Conservation (phyloP, 2,888 invertebrate species). For the Amorpha juglandis region DNA sequence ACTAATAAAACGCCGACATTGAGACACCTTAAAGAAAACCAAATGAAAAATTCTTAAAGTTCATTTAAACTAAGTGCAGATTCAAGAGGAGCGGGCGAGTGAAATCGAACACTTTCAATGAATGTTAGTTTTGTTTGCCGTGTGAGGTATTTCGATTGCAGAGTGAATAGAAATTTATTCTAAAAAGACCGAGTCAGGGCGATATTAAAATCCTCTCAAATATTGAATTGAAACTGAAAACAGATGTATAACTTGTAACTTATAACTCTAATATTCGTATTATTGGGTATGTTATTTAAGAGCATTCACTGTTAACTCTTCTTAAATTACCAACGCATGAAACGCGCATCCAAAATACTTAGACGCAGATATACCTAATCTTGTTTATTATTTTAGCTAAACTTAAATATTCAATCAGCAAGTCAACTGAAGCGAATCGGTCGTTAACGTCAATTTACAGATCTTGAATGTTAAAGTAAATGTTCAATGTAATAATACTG, state of each 20-base stretch:
- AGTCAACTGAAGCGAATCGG: too few species aligned
- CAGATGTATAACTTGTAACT: not conserved
- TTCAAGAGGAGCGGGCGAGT: constrained; percentile 4
- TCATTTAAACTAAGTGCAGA: constrained; percentile 16
- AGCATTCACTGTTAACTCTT: too few species aligned
- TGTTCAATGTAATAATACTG: not conserved
- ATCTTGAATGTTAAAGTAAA: constrained; percentile 3
- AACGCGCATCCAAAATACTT: too few species aligned
- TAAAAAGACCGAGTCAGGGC: not conserved
- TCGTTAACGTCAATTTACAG: not conserved
- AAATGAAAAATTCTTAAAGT: constrained; percentile 10
- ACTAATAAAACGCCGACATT: not conserved
- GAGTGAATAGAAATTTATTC: constrained; percentile 7
- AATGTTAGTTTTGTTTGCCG: constrained; percentile 3
- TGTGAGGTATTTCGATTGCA: constrained; percentile 16
- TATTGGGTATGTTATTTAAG: not conserved
- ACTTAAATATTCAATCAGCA: too few species aligned
- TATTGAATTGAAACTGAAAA: not conserved
- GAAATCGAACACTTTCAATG: constrained; percentile 12
- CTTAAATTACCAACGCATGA: too few species aligned
- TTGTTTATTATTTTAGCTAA: too few species aligned
- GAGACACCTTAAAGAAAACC: not conserved
- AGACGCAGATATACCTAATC: too few species aligned
- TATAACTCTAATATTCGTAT: too few species aligned
- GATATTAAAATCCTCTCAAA: not conserved